Conservation (phyloP, 2,888 invertebrate species). For the Galeopsomyia nigrocyanea region DNA sequence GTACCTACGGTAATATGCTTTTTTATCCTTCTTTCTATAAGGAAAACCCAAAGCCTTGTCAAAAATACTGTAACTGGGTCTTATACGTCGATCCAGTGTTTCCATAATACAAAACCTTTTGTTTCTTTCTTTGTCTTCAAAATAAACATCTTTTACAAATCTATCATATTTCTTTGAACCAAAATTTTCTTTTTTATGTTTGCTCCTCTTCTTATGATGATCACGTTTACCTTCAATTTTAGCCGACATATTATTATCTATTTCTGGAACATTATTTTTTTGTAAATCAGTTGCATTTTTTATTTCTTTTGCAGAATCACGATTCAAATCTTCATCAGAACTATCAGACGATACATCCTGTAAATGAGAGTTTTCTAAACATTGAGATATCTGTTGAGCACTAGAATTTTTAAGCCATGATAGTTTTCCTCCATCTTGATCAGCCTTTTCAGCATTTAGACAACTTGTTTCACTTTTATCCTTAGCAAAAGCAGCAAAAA, state of each 20-base stretch:
- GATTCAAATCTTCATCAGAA: conserved; percentile 38
- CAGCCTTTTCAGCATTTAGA: neutral
- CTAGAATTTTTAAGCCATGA: conserved; percentile 45
- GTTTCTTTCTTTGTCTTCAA: conserved; percentile 74
- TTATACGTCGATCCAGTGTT: conserved; percentile 76
- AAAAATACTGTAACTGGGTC: conserved; percentile 71
- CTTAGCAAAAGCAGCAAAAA: conserved; percentile 47
- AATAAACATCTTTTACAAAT: conserved; percentile 68
- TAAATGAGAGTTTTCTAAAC: neutral
- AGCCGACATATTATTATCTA: neutral
- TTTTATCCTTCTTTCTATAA: conserved; percentile 49
- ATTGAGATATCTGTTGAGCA: conserved; percentile 34
- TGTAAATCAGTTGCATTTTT: neutral
- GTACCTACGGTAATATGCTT: conserved; percentile 53
- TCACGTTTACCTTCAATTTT: neutral
- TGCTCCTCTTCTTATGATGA: neutral
- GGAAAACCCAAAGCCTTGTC: conserved; percentile 54
- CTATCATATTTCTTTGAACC: conserved; percentile 46
- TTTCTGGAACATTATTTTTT: neutral
- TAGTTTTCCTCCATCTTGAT: neutral
- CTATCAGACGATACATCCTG: conserved; percentile 26
- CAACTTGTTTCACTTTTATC: neutral
- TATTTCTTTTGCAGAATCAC: neutral
- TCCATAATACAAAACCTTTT: conserved; percentile 73
- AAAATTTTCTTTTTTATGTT: neutral